A percentile compares a stretch with the other conserved stretches of the same genome.
Evolutionary conservation across 2,797 vertebrate species (phyloP).

Genomic region (Sebastes goodei): DNA sequence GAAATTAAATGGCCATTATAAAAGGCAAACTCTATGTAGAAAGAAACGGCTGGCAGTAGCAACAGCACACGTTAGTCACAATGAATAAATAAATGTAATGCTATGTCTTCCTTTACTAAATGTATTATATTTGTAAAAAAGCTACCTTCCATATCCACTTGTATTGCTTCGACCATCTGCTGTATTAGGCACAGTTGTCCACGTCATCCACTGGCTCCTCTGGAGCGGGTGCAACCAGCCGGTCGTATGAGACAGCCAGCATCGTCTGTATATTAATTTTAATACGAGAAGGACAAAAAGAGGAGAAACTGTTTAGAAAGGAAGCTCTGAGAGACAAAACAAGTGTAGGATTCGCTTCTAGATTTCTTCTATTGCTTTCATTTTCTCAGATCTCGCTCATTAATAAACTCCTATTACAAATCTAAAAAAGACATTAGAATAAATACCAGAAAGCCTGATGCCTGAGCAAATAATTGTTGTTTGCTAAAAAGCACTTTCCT

Average conservation of each 20-base stretch:
- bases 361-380: neutral
- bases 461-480: neutral
- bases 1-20: too few species aligned
- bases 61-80: neutral
- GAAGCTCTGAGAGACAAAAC: neutral
- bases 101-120: neutral
- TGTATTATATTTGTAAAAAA: neutral
- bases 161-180: neutral
- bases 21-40: too few species aligned
- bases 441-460: neutral
- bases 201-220: constrained; percentile 52
- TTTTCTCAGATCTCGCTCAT: neutral
- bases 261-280: constrained; percentile 72
- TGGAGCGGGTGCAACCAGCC: constrained; percentile 78
- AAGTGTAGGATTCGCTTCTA: neutral
- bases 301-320: neutral
- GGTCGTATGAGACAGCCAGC: constrained; percentile 82
- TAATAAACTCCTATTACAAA: neutral
- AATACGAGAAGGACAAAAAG: neutral
- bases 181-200: constrained; percentile 31
- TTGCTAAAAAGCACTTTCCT: neutral
- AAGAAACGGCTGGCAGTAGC: too few species aligned
- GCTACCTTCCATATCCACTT: constrained; percentile 25
- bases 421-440: neutral
- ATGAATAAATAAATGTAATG: neutral